Base-by-base conservation (phyloP, 2,888 invertebrate genomes). In the Hyposoter dolosus region DNA sequence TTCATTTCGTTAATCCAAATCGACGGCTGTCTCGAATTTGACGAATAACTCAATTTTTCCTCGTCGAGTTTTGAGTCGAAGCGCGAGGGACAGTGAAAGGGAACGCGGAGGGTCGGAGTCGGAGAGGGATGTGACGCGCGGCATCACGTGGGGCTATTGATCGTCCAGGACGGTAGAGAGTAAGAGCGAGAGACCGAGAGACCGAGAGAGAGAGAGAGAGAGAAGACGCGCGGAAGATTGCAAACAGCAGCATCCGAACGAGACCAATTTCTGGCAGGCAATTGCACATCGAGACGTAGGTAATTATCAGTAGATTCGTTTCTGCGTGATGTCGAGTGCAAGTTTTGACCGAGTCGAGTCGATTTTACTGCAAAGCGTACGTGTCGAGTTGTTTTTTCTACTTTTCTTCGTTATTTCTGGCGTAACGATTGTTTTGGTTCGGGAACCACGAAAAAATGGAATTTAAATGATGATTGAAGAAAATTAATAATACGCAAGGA, bases 131-230 rank as follows among this genome's bases (percentile, higher is more conserved):
- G 90, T 92, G 93, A 93, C 93, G 93, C 92, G 92, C 93, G 92
- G 91, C 92, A 92, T 92, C 93, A 93, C 93, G 93, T 93, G 92
- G 93, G 80, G 90, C 90, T 93, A 93, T 93, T 93, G 93, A 93
- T 93, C 93, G 93, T 90, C 89, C 56, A 43, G 78, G 71, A 78
- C 76, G 71, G 65, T 71, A 76, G 69, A 63, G 60, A 75, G 65
- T 40, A 32, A 45, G 47, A 56, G 53, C 28, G 71, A 77, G 69
- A 19, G n/a, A n/a, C n/a, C n/a, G n/a, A n/a, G n/a, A n/a, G n/a
- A n/a, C n/a, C n/a, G 47, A 56, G 53, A n/a, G 71, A 77, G 69
- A 75, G 43, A 40, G 40, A 74, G 68, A 53, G 56, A 47, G 69
- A 69, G 50, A 71, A n/a, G 28, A 5, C 60, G 60, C 15, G 60